Conservation (phyloP, 2,888 invertebrate genomes). For the Phortica magna region DNA sequence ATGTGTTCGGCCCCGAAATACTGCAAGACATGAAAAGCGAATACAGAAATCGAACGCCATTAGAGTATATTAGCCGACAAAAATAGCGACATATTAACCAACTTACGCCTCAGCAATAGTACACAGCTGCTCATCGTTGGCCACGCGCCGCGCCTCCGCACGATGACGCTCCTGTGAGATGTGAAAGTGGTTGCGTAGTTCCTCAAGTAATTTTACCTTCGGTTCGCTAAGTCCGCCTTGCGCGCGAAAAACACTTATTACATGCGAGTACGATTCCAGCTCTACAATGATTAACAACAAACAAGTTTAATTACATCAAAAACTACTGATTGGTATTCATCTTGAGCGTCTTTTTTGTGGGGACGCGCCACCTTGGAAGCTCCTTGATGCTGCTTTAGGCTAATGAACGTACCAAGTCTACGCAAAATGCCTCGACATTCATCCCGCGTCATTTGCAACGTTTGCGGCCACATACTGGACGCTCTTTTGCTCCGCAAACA, state of each 20-base stretch:
- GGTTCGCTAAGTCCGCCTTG: conserved; percentile 92
- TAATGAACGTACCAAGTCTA: conserved; percentile 84
- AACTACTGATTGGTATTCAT: neutral
- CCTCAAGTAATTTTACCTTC: conserved; percentile 90
- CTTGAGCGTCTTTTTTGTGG: neutral
- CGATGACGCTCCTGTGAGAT: conserved; percentile 94
- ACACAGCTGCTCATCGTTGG: conserved; percentile 92
- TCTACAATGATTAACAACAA: conserved; percentile 80
- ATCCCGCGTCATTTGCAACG: conserved; percentile 87
- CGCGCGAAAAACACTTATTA: conserved; percentile 93
- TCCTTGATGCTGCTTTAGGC: conserved; percentile 34
- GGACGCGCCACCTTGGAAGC: conserved; percentile 23
- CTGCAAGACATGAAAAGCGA: conserved; percentile 70
- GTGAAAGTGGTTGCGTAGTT: conserved; percentile 88
- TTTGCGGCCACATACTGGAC: conserved; percentile 76
- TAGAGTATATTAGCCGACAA: neutral
- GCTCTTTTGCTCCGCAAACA: conserved; percentile 53
- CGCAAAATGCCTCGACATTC: conserved; percentile 93
- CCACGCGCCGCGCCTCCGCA: conserved; percentile 93
- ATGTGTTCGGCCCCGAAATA: conserved; percentile 84
- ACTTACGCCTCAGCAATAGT: conserved; percentile 94
- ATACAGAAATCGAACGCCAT: neutral
- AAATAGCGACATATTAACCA: neutral
- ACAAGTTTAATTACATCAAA: conserved; percentile 15
- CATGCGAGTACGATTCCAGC: conserved; percentile 93